These are phyloP conservation scores for Lonchura striata DNA, from an alignment of 2,113 vertebrate species.

Conservation along the genomic window DNA sequence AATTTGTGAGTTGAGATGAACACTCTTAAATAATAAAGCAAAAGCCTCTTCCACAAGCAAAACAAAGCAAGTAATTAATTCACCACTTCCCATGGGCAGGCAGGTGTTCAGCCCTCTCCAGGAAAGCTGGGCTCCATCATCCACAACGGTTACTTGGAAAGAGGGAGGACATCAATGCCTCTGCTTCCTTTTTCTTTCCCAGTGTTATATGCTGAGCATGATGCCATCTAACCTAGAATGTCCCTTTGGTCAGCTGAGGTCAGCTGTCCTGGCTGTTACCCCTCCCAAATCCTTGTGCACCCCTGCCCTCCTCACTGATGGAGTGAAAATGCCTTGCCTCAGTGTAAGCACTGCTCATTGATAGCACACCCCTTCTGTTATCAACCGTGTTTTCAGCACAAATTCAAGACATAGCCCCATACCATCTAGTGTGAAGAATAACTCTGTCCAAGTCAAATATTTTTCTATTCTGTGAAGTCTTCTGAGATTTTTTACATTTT, in stretches of 20 bases:
- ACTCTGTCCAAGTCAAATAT: background rate
- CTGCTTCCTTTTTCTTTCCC: background rate
- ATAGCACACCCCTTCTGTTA: background rate
- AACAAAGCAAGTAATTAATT: background rate
- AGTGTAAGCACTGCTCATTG: background rate
- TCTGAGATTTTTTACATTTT: background rate
- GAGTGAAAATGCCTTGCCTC: background rate
- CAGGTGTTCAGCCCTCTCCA: background rate
- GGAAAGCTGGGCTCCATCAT: background rate
- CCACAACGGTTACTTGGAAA: background rate
- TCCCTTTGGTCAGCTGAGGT: background rate
- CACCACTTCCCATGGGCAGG: background rate
- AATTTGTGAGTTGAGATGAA: background rate
- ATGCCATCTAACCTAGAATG: rapidly evolving
- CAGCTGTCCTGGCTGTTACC: background rate
- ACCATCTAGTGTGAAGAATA: background rate
- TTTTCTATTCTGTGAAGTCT: background rate
- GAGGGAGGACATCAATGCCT: background rate
- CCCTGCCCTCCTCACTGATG: background rate
- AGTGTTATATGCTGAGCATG: rapidly evolving
- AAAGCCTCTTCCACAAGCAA: background rate
- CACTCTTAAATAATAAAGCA: background rate
- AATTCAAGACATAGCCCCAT: background rate
- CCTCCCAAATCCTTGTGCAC: background rate
- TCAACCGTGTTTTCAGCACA: background rate